These are phyloP conservation scores for Nephrocerus scutellatus DNA, from an alignment of 2,888 invertebrate genomes.

Conservation along the genomic window DNA sequence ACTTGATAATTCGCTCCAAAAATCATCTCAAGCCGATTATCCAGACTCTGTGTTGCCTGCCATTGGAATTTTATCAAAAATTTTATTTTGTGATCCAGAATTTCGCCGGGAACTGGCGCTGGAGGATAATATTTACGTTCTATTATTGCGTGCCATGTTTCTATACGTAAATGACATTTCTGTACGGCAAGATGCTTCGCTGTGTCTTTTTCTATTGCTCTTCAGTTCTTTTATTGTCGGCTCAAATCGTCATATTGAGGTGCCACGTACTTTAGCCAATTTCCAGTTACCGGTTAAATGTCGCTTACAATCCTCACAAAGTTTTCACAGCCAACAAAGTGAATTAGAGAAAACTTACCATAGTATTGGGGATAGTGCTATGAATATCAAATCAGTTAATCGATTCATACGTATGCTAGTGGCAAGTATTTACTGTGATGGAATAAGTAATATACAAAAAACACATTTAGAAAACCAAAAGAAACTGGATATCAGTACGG, in stretches of 20 bases:
- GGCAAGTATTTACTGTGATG: constrained; percentile 18
- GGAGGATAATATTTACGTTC: constrained; percentile 30
- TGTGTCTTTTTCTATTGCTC: constrained; percentile 36
- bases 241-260: constrained; percentile 22
- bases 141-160: constrained; percentile 36
- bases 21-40: constrained; percentile 25
- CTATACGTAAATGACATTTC: constrained; percentile 30
- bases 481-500: constrained; percentile 26
- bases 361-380: background rate
- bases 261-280: constrained; percentile 27
- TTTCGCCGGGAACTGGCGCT: constrained; percentile 32
- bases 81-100: constrained; percentile 29
- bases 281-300: constrained; percentile 33
- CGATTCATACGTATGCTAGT: constrained; percentile 29
- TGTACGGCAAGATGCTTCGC: constrained; percentile 31
- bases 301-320: constrained; percentile 15
- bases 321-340: constrained; percentile 1
- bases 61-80: constrained; percentile 35
- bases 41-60: constrained; percentile 32
- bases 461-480: constrained; percentile 16
- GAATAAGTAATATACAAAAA: constrained; percentile 11
- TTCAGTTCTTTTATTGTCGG: constrained; percentile 30
- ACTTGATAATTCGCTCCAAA: constrained; percentile 29
- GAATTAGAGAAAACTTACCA: background rate
- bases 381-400: constrained; percentile 11